Evolutionary conservation across 1,140 invertebrate genomes (phyloP).

Genomic region (Cydia splendana): DNA sequence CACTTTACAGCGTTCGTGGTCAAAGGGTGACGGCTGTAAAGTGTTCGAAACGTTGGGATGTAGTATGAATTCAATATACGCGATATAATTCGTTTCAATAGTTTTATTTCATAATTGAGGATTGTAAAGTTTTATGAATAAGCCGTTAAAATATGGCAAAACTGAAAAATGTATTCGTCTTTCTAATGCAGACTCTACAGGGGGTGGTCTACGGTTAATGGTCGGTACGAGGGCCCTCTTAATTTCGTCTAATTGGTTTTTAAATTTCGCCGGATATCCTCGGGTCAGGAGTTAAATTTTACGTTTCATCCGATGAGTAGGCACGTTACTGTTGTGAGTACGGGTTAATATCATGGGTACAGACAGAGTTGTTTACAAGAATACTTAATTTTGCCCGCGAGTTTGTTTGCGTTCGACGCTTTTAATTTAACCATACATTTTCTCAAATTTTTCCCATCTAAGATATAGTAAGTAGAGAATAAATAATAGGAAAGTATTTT

Average conservation of each 20-base stretch:
- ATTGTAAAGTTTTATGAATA: too few species aligned
- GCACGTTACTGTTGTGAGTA: background rate
- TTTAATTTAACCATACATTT: too few species aligned
- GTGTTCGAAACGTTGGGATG: too few species aligned
- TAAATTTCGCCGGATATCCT: background rate
- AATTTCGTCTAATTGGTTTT: conserved; percentile 27
- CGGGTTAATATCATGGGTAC: background rate
- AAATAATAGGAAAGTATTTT: too few species aligned
- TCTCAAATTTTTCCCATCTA: too few species aligned
- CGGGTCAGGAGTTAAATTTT: conserved; percentile 3
- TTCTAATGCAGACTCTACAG: background rate
- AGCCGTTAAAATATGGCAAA: too few species aligned
- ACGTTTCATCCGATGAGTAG: conserved; percentile 4
- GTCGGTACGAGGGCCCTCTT: conserved; percentile 15
- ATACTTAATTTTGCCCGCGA: background rate
- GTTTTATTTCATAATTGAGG: too few species aligned
- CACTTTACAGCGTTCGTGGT: too few species aligned
- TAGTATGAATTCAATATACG: too few species aligned
- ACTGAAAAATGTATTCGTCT: background rate
- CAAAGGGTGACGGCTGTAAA: too few species aligned
- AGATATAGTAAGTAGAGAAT: too few species aligned
- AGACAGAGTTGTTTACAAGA: background rate
- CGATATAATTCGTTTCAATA: too few species aligned
- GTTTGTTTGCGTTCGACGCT: background rate
- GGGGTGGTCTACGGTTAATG: background rate